Percentiles rank a stretch among this genome's conserved stretches.
Evolutionary conservation across 2,113 vertebrate species (phyloP).

Genomic region (Etheostoma cragini): DNA sequence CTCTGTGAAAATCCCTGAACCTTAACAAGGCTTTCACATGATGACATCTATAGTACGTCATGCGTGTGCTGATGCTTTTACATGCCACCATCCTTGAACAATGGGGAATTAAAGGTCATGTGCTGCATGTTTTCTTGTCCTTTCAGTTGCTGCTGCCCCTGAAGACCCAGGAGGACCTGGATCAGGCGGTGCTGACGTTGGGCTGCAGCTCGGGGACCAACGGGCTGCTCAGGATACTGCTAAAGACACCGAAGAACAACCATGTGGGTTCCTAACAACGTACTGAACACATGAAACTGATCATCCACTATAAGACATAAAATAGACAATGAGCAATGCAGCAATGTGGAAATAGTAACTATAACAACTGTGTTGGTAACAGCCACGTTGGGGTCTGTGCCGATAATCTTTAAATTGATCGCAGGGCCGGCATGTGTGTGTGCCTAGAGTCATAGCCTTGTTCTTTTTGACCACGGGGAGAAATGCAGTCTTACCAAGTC

Average conservation of each 20-base stretch:
- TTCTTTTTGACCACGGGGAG: neutral
- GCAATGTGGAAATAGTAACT: neutral
- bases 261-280: constrained; percentile 83
- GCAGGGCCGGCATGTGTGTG: no score
- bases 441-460: no score
- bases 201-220: constrained; percentile 85
- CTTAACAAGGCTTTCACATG: neutral
- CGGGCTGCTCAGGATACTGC: constrained; percentile 88
- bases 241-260: constrained; percentile 90
- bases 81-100: constrained; percentile 19
- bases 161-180: constrained; percentile 93
- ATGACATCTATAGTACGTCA: constrained; percentile 2
- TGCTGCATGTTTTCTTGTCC: constrained; percentile 65
- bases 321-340: neutral
- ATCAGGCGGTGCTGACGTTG: constrained; percentile 86
- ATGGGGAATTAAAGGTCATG: constrained; percentile 46
- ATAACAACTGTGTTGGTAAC: neutral
- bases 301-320: neutral
- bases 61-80: constrained; percentile 1
- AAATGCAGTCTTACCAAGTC: no score
- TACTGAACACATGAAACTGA: neutral
- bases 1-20: neutral
- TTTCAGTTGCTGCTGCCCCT: constrained; percentile 87
- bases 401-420: no score
- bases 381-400: neutral